Percentiles rank a stretch among this genome's conserved stretches.
phyloP scores from a whole-genome alignment of 1,140 invertebrate genomes.

The Leptinotarsa undecemlineata region DNA sequence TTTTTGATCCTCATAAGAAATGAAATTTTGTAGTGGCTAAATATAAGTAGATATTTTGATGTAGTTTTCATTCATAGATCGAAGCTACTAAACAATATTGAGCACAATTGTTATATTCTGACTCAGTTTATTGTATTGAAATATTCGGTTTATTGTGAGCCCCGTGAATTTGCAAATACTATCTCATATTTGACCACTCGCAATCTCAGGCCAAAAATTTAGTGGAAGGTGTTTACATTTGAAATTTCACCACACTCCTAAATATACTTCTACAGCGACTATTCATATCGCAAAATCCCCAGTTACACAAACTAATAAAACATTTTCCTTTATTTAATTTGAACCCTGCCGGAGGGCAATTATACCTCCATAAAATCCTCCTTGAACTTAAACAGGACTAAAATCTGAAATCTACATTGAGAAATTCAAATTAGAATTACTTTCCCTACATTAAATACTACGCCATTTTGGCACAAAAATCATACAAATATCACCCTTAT shows the following conservation, averaged over 20 bases:
- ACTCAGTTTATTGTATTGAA: no score
- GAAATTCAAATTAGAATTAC: constrained; percentile 52
- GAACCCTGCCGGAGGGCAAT: constrained; percentile 32
- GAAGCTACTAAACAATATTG: no score
- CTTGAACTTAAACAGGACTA: constrained; percentile 50
- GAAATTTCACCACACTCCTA: not conserved
- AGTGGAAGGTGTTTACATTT: not conserved
- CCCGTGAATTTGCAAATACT: no score
- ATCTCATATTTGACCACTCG: no score
- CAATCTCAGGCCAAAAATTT: no score
- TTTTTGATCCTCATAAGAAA: no score
- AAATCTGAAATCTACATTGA: constrained; percentile 48
- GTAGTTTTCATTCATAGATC: no score
- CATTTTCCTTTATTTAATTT: constrained; percentile 13
- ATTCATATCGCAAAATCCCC: not conserved
- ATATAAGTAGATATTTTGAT: no score
- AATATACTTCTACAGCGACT: not conserved
- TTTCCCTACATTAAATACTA: constrained; percentile 51
- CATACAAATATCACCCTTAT: constrained; percentile 40
- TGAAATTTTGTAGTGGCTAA: no score
- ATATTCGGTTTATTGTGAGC: no score
- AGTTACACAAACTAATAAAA: constrained; percentile 20
- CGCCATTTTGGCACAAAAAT: constrained; percentile 46
- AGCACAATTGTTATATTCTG: no score
- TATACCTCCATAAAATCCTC: constrained; percentile 48